Evolutionary conservation across 1,140 invertebrate species (phyloP).

Genomic region (Cephus cinctus): DNA sequence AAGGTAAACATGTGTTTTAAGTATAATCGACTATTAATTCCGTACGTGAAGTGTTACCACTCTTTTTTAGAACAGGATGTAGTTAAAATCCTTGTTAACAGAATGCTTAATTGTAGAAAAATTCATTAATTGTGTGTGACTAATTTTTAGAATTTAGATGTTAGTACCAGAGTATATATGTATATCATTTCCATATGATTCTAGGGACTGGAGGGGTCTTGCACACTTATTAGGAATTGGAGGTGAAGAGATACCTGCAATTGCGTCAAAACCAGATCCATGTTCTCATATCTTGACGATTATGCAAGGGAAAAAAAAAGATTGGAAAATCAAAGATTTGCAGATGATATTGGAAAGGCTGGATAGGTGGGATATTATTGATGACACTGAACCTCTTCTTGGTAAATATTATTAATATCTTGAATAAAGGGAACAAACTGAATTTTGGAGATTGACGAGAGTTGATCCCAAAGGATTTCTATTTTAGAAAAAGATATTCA

Average conservation of each 20-base stretch:
- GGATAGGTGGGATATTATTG: slow-evolving; percentile 67
- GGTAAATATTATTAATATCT: slow-evolving; percentile 49
- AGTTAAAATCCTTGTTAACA: background rate
- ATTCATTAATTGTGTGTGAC: slow-evolving; percentile 9
- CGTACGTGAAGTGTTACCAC: too few species aligned
- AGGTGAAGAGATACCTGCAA: slow-evolving; percentile 49
- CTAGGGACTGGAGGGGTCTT: slow-evolving; percentile 70
- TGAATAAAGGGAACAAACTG: too few species aligned
- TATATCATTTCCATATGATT: slow-evolving; percentile 10
- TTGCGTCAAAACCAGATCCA: slow-evolving; percentile 56
- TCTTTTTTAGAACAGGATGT: slow-evolving; percentile 1
- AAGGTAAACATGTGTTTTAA: slow-evolving; percentile 44
- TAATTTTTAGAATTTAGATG: background rate
- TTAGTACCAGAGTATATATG: background rate
- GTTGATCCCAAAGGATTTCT: background rate
- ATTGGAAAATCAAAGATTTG: slow-evolving; percentile 56
- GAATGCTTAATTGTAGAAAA: slow-evolving; percentile 5
- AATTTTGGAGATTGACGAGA: too few species aligned
- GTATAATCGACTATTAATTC: background rate
- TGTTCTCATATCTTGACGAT: slow-evolving; percentile 55
- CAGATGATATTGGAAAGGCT: slow-evolving; percentile 58
- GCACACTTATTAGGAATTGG: slow-evolving; percentile 57
- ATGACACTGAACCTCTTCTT: slow-evolving; percentile 60
- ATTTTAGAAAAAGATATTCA: slow-evolving; percentile 46
- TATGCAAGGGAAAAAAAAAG: slow-evolving; percentile 48